These are phyloP conservation scores for Chelon labrosus DNA, from an alignment of 2,797 vertebrate species.

Conservation along the genomic window DNA sequence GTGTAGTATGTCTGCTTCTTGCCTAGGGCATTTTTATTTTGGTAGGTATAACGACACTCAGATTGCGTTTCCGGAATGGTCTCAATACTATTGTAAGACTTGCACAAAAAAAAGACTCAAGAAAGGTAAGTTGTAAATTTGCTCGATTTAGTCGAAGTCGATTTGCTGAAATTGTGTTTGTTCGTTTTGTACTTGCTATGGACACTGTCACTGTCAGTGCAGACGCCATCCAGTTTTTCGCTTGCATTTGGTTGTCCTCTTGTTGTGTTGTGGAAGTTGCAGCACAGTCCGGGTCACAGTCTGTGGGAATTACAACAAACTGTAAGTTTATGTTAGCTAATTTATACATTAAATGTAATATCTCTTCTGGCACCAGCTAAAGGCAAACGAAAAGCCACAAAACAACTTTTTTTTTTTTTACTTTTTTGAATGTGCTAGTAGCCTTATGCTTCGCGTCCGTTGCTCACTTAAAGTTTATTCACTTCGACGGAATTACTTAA, in stretches of 20 bases:
- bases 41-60: slow-evolving; percentile 12
- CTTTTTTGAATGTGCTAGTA: too few relatives aligned
- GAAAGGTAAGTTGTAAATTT: slow-evolving; percentile 39
- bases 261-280: slow-evolving; percentile 19
- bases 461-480: too few relatives aligned
- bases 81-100: neutral
- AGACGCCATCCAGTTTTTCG: neutral
- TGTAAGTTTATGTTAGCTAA: neutral
- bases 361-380: neutral
- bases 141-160: neutral
- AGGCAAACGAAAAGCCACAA: neutral
- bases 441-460: too few relatives aligned
- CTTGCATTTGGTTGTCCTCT: neutral
- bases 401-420: too few relatives aligned
- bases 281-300: neutral
- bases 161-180: neutral
- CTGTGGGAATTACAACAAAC: neutral
- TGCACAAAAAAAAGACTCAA: slow-evolving; percentile 37
- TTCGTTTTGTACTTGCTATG: neutral
- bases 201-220: slow-evolving; percentile 22
- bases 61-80: accelerated
- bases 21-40: slow-evolving; percentile 47
- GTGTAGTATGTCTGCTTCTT: neutral
- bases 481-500: neutral
- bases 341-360: neutral